Base-by-base conservation (phyloP, 1,140 invertebrate genomes). In the Helicorthomorpha holstii region DNA sequence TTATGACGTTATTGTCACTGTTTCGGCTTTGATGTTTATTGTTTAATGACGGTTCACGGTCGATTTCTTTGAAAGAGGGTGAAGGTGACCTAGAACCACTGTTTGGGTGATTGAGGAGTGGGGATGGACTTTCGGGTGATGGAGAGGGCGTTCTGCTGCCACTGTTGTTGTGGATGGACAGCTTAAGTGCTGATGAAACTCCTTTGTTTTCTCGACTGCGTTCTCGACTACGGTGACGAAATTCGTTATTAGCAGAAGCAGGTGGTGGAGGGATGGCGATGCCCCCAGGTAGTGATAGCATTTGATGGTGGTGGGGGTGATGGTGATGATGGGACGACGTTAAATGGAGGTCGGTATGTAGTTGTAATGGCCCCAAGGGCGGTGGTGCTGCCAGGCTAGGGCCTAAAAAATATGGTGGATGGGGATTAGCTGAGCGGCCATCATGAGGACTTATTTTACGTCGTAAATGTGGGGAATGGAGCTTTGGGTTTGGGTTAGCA, bases 401-500 rank as follows among this genome's bases (percentile, higher is more conserved):
- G 80, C 75, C 4, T 75, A 58, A 82, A 78, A 1, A 80, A 81
- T 42, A 82, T 79, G 54, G 67, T 10, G 83, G 83, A 65, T 86
- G 87, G 19, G 83, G 76, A 69, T 86, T 85, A 1, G 86, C 78
- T 55, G 83, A 89, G 56, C 89, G 75, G 0, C 90, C 88, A 60
- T 93, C 88, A 59, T 93, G 87, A 7, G 89, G 86, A 53, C 87
- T 89, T 58, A 93, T 90, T 71, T 93, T 92, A 59, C 90, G 70
- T 43, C 90, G 71, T 52, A 91, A 63, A 65, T 96, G 91, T 1
- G 92, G 91, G 4, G 87, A 95, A 69, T 99, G 95, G 3, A 98
- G 70, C 67, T 98, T 98, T 0, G 95, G 94, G 71, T 99, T 98
- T 0, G 92, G 93, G 69, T 98, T 98, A 4, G 93, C 91, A 65